phyloP scores from a whole-genome alignment of 2,888 invertebrate species.

The Phorcus lineatus region DNA sequence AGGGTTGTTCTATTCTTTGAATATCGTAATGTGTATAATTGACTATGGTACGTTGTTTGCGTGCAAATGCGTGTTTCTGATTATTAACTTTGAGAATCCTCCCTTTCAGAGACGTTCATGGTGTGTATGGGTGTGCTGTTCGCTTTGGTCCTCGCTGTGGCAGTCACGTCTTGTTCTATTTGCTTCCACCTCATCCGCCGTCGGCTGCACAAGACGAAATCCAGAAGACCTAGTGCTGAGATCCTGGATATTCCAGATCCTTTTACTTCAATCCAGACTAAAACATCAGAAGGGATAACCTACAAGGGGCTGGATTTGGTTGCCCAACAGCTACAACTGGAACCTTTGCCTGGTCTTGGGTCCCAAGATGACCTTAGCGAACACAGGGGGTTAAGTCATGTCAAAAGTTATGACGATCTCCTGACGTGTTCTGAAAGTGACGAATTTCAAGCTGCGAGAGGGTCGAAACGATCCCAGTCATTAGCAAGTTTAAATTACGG shows the following conservation, averaged over 20 bases:
- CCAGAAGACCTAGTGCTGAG: background rate
- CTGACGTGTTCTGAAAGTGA: background rate
- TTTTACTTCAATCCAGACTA: background rate
- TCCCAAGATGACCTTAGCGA: background rate
- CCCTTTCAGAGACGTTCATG: background rate
- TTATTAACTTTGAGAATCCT: no score
- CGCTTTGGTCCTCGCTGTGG: background rate
- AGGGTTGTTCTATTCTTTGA: no score
- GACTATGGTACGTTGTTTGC: no score
- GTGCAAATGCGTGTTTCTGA: no score
- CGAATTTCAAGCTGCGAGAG: background rate
- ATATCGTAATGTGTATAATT: no score
- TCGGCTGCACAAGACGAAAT: background rate
- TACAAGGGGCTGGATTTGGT: conserved; percentile 12
- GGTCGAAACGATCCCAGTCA: conserved; percentile 8
- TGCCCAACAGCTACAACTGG: background rate
- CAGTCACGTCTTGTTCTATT: background rate
- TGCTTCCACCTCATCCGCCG: background rate
- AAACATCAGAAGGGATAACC: background rate
- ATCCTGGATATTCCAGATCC: background rate
- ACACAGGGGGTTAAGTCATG: background rate
- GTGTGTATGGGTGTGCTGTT: background rate
- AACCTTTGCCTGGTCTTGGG: background rate
- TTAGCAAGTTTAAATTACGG: conserved; percentile 12
- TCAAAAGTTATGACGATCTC: background rate